Percentiles rank a stretch among this genome's conserved stretches.
Conservation (phyloP, 2,113 vertebrate genomes). For the Junco hyemalis region DNA sequence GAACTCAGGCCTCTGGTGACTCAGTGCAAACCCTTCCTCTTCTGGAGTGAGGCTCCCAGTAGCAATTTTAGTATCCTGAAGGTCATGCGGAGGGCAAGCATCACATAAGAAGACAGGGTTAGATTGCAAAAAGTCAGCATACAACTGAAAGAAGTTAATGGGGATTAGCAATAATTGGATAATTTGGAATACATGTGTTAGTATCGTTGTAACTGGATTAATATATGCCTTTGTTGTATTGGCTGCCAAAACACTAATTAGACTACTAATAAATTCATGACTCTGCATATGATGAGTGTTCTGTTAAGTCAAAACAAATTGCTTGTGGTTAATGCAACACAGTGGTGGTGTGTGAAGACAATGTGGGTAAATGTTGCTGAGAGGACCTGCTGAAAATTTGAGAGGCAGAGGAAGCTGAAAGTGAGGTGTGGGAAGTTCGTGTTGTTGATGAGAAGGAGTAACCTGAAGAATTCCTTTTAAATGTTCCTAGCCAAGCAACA, state of each 20-base stretch:
- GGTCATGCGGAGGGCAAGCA: background rate
- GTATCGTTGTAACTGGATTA: background rate
- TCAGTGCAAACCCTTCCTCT: background rate
- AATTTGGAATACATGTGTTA: background rate
- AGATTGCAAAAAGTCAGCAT: background rate
- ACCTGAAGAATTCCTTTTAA: background rate
- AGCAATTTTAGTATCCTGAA: background rate
- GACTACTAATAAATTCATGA: constrained; percentile 3
- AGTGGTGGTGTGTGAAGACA: background rate
- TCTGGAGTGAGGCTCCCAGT: background rate
- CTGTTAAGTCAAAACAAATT: constrained; percentile 14
- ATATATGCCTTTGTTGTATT: constrained; percentile 5
- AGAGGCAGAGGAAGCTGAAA: background rate
- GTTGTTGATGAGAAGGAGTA: background rate
- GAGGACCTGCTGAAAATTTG: background rate
- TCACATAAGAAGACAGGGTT: background rate
- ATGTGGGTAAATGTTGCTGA: background rate
- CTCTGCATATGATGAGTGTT: background rate
- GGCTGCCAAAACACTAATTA: constrained; percentile 21
- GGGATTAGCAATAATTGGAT: constrained; percentile 4
- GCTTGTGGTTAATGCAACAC: background rate
- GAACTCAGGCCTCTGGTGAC: background rate
- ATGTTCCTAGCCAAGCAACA: background rate
- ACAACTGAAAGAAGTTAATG: background rate
- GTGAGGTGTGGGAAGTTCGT: background rate